Base-by-base conservation (phyloP, 2,113 vertebrate species). In the Indicator maculatus region DNA sequence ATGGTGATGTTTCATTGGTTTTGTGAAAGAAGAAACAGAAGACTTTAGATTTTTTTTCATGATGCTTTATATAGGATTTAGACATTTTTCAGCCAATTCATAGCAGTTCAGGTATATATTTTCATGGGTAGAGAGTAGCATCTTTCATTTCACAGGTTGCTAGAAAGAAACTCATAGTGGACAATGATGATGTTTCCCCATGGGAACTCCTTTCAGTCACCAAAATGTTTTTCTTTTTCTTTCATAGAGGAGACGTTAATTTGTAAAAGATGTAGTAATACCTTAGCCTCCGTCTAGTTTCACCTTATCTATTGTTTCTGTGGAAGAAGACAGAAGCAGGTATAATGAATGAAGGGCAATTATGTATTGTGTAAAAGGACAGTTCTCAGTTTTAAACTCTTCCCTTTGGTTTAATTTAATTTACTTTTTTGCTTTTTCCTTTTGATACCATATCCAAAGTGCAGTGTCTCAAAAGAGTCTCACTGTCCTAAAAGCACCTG, bases 401-500 rank as follows among this genome's bases (percentile, higher is more conserved):
- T 86, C 15, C 21, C 2, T 63, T 61, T 41, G 14, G 5, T 65
- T 92, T 69, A 41, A 65, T 11, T 72, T 44, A 52, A 83, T 61
- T 70, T 70, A 56, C 8, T 86, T 7, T 65, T 86, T 7, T 15
- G 36, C 36, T 36, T 77, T 87, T 66, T 27, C 30, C 15, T 61
- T 73, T 50, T 50, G 15, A 6, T 33, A 28, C 31, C 21, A 19
- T 58, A 21, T 31, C 30, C 1, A 0, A 66, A 72, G 23, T 24
- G 28, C 15, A 52, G 31, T 26, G 58, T 64, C 16, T 52, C 8
- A 5, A 45, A 75, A 26, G 24, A 24, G 28, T 21, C 6, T 23
- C 20, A 33, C 12, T 0, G 2, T 30, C 18, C 11, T 38, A 45
- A 16, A 0, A 4, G 7, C 26, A 7, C 52, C 17, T 33, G 55